Evolutionary conservation across 2,113 vertebrate species (phyloP).

Genomic region (Ariopsis seemanni): DNA sequence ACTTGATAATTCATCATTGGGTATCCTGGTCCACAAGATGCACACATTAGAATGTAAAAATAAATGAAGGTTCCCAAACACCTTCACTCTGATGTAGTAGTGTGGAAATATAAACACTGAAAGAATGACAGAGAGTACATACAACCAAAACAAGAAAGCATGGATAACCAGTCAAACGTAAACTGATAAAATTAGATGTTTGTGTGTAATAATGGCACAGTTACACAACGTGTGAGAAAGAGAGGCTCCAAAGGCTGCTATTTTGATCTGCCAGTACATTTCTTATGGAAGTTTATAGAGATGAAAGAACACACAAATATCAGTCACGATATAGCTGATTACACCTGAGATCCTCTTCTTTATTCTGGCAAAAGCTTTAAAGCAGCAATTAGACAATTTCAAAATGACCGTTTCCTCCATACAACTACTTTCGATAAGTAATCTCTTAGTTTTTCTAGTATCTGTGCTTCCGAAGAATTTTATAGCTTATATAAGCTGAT

Average conservation of each 20-base stretch:
- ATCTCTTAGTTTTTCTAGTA: not conserved
- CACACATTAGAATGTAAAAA: not conserved
- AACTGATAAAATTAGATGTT: not conserved
- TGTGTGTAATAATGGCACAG: not conserved
- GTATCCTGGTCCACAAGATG: not conserved
- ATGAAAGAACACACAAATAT: not conserved
- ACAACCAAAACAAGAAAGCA: not conserved
- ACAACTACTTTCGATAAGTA: not conserved
- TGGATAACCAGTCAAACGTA: not conserved
- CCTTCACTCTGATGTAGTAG: not conserved
- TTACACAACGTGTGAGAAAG: not conserved
- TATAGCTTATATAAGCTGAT: not conserved
- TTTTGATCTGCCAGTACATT: not conserved
- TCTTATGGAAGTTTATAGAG: not conserved
- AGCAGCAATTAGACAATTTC: not conserved
- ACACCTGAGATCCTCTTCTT: not conserved
- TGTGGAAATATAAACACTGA: not conserved
- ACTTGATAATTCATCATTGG: not conserved
- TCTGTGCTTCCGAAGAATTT: not conserved
- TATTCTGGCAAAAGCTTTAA: not conserved
- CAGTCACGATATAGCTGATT: not conserved
- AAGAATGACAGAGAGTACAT: not conserved
- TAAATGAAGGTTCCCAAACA: not conserved
- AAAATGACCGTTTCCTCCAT: not conserved
- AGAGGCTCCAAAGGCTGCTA: not conserved